phyloP scores from a whole-genome alignment of 2,797 vertebrate genomes.

The Pseudochaenichthys georgianus region DNA sequence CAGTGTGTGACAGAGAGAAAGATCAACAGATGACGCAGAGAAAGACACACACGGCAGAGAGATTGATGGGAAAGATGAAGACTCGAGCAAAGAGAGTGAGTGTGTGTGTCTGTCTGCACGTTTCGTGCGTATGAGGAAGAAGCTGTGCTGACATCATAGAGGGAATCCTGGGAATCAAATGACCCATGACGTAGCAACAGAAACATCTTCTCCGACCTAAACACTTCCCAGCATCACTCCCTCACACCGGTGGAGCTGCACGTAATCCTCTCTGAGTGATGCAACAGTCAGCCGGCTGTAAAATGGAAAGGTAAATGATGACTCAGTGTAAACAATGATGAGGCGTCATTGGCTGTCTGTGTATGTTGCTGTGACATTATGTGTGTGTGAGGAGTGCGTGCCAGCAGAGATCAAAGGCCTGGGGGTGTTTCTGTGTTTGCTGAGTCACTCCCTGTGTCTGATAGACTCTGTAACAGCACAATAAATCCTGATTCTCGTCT shows the following conservation, averaged over 20 bases:
- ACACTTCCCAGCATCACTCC: constrained; percentile 15
- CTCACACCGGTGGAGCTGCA: background rate
- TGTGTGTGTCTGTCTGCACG: background rate
- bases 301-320: background rate
- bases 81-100: background rate
- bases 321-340: constrained; percentile 23
- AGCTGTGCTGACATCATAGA: constrained; percentile 16
- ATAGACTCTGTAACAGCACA: background rate
- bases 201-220: constrained; percentile 11
- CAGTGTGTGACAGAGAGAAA: background rate
- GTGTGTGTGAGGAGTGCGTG: constrained; percentile 11
- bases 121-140: constrained; percentile 2
- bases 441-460: constrained; percentile 23
- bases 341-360: background rate
- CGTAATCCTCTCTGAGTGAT: background rate
- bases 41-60: background rate
- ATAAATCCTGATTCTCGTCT: constrained; percentile 26
- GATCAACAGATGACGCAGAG: background rate
- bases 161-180: constrained; percentile 5
- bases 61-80: constrained; percentile 1
- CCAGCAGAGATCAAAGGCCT: constrained; percentile 5
- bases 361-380: constrained; percentile 6
- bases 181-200: constrained; percentile 1
- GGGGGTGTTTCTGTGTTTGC: background rate
- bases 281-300: background rate